Evolutionary conservation across 2,888 invertebrate genomes (phyloP), one percentile per base, ranked within the genome.

Genomic region (Marronus borbonicus): DNA sequence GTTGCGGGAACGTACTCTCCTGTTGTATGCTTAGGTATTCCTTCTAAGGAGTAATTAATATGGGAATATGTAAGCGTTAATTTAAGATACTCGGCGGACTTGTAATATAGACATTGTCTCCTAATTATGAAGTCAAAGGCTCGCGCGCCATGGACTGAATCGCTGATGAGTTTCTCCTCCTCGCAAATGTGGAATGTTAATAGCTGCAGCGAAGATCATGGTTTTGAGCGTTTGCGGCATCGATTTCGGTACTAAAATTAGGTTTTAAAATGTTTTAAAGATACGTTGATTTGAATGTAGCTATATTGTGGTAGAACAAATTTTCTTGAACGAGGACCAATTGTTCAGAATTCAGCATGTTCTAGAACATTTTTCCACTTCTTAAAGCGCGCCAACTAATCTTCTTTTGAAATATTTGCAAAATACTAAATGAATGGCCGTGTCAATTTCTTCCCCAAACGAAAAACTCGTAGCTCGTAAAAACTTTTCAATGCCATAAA

Each of bases 1-100:
- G 83, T 82, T 82, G 79, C 55, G 76, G 64, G 78, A 76, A 79
- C 20, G 44, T 49, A 55, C 72, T 72, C 55, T 36, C 17, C 58
- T 12, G n/a, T 4, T 65, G 20, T 74, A 17, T 14, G 60, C 44
- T 74, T 44, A 31, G 8, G 60, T 65, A 80, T 79, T 80, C 84
- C 85, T 82, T 85, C 84, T 85, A 85, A 80, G 84, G 85, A 79
- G 83, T 84, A 85, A 85, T 85, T 85, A 85, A 85, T 83, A 83
- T 82, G 81, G 80, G 80, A 80, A 66, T 60, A 70, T 77, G 72
- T 74, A 74, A 17, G 66, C 70, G 52, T 60, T 39, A 78, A 75
- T 50, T 44, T 50, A 50, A 69, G 31, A 14, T 55, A 58, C 55
- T 74, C 39, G 49, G 49, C 36, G 28, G 60, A 76, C 55, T 60